Evolutionary conservation across 2,888 invertebrate genomes (phyloP).

Genomic region (Limnephilus auricula): DNA sequence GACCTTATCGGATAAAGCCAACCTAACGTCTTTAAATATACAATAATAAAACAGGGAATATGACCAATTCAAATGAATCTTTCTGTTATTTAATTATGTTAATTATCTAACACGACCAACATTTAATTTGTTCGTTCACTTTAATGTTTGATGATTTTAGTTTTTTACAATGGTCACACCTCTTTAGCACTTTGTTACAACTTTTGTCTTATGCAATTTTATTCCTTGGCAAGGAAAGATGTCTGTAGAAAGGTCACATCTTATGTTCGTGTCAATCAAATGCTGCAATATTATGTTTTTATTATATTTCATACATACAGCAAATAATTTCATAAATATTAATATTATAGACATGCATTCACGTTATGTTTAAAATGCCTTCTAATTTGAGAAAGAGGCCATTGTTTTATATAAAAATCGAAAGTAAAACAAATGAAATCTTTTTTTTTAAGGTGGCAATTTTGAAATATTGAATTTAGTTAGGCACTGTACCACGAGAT

Average conservation of each 20-base stretch:
- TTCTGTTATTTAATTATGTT: slow-evolving; percentile 5
- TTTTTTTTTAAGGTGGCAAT: neutral
- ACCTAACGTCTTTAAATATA: no score
- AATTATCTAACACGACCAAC: neutral
- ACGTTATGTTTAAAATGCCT: neutral
- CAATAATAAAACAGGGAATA: no score
- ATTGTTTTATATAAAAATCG: neutral
- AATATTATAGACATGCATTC: neutral
- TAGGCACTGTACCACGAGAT: no score
- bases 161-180: neutral
- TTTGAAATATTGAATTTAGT: no score
- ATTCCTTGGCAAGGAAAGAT: neutral
- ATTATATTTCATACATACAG: neutral
- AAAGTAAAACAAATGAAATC: neutral
- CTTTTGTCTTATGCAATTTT: neutral
- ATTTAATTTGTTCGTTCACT: neutral
- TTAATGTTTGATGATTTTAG: neutral
- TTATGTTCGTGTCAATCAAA: neutral
- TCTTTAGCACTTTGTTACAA: neutral
- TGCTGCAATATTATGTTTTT: neutral
- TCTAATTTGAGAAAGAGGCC: no score
- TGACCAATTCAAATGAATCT: neutral
- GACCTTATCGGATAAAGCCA: no score
- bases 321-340: neutral
- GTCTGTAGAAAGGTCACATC: neutral